These are phyloP conservation scores for Neomorphus geoffroyi DNA, from an alignment of 2,797 vertebrate genomes.

Conservation along the genomic window DNA sequence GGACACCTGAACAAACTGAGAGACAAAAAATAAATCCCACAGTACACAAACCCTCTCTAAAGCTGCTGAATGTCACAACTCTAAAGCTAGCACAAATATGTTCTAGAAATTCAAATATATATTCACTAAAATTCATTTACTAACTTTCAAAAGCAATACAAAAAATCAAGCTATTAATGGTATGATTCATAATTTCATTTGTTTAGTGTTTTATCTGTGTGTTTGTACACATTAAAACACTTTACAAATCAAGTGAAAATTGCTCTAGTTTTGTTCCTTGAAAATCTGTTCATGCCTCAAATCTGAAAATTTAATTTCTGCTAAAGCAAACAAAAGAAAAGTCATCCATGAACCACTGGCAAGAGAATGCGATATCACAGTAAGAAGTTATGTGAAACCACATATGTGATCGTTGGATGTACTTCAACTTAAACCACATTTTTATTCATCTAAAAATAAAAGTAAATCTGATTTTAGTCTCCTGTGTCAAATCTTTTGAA, in stretches of 20 bases:
- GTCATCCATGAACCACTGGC: background rate
- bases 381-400: background rate
- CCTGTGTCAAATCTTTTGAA: background rate
- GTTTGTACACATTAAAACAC: background rate
- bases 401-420: background rate
- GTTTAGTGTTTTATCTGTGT: background rate
- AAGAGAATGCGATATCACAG: background rate
- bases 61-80: background rate
- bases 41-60: background rate
- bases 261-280: background rate
- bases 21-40: background rate
- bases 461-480: background rate
- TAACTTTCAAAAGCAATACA: background rate
- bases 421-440: background rate
- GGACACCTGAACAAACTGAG: background rate
- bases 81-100: background rate
- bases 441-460: background rate
- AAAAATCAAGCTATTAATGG: background rate
- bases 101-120: background rate
- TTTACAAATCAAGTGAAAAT: background rate
- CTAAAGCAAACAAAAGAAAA: background rate
- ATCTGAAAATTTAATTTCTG: slow-evolving; percentile 18
- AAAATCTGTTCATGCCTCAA: background rate
- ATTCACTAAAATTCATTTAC: background rate
- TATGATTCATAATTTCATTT: background rate